Conservation (phyloP, 2,113 vertebrate genomes). For the Cichladusa arquata region DNA sequence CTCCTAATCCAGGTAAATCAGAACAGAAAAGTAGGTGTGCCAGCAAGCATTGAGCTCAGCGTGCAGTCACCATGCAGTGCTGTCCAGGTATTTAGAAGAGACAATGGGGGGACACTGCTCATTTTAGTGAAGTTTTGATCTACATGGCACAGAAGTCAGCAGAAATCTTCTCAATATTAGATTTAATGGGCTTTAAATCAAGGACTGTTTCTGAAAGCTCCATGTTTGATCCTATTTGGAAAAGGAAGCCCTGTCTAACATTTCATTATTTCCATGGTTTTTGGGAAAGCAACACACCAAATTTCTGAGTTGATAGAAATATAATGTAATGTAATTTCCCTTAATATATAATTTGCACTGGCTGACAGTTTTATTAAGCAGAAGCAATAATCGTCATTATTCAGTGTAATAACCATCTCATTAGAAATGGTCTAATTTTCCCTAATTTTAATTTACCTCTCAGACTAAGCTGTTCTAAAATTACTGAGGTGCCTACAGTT, state of each 20-base stretch:
- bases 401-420: conserved; percentile 68
- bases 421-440: conserved; percentile 75
- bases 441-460: conserved; percentile 76
- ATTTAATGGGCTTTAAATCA: conserved; percentile 6
- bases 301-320: conserved; percentile 57
- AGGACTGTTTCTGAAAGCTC: background rate
- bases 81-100: background rate
- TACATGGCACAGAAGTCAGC: background rate
- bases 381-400: conserved; percentile 75
- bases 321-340: conserved; percentile 65
- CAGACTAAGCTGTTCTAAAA: conserved; percentile 53
- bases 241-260: background rate
- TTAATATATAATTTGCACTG: conserved; percentile 74
- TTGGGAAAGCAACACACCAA: conserved; percentile 18
- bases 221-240: conserved; percentile 11
- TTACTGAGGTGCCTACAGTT: conserved; percentile 62
- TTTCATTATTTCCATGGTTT: conserved; percentile 13
- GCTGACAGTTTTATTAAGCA: conserved; percentile 77
- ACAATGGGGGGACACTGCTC: background rate
- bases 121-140: background rate
- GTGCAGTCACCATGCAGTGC: background rate
- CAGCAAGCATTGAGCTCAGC: background rate
- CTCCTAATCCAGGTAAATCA: background rate
- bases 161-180: background rate
- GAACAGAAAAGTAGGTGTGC: background rate